Conservation (phyloP, 2,113 vertebrate species). For the Forbesichthys agassizii region DNA sequence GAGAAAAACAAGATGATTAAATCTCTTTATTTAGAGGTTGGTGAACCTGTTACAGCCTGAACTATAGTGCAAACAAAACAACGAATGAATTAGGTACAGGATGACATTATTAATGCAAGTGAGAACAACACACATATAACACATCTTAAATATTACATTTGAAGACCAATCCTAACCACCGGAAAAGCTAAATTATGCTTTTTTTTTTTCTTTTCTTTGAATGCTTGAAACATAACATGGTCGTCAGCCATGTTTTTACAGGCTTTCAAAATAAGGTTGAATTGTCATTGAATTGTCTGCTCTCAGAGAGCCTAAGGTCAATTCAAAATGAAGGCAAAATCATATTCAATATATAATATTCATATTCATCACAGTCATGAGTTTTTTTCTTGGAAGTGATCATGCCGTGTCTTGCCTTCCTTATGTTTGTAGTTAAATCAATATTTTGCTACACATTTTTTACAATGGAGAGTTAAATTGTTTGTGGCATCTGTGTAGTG, state of each 20-base stretch:
- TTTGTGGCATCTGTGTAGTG: no score
- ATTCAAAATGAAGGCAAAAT: constrained; percentile 17
- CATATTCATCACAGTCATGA: background rate
- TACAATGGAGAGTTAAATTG: no score
- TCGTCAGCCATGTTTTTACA: no score
- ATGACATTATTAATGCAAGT: background rate
- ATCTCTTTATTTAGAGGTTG: constrained; percentile 21
- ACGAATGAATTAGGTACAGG: constrained; percentile 6
- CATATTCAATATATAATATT: constrained; percentile 23
- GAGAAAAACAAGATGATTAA: constrained; percentile 31
- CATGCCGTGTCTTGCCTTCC: background rate
- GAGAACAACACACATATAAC: background rate
- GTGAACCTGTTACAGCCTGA: background rate
- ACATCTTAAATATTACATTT: no score
- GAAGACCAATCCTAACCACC: no score
- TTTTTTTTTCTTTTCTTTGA: no score
- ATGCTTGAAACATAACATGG: no score
- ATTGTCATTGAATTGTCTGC: no score
- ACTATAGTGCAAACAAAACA: constrained; percentile 1
- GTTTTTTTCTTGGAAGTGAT: no score
- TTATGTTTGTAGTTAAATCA: background rate
- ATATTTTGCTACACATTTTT: background rate
- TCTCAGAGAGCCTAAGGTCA: no score
- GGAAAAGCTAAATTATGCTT: no score
- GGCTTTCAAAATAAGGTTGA: no score